Evolutionary conservation across 2,888 invertebrate species (phyloP).

Genomic region (Cheilosia grossa): DNA sequence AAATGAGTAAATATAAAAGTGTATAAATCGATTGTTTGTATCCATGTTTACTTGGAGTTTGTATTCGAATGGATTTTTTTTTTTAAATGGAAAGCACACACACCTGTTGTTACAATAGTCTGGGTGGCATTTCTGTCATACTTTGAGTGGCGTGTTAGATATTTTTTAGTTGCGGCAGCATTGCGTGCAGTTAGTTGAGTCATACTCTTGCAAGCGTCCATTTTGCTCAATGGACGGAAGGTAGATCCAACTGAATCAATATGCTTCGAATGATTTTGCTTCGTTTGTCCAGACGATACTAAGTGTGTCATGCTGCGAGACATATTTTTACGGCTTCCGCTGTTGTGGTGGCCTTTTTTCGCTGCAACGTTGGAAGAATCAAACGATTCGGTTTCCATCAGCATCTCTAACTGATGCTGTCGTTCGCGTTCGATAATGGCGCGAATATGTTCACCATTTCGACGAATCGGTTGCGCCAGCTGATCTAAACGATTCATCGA

Average conservation of each 20-base stretch:
- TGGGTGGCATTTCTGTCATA: conserved; percentile 72
- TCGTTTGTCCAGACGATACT: conserved; percentile 76
- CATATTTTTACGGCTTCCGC: conserved; percentile 83
- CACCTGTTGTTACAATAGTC: conserved; percentile 81
- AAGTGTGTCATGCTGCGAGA: conserved; percentile 90
- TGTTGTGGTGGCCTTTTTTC: conserved; percentile 74
- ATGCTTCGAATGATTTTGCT: conserved; percentile 75
- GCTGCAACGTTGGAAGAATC: conserved; percentile 75
- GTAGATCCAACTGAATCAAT: conserved; percentile 78
- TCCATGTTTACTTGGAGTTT: conserved; percentile 74
- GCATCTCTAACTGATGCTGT: conserved; percentile 81
- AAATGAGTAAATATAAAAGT: conserved; percentile 49
- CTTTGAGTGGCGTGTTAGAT: conserved; percentile 79
- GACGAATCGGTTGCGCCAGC: conserved; percentile 89
- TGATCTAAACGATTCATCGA: conserved; percentile 97
- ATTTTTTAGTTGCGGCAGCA: conserved; percentile 82
- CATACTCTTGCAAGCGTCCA: conserved; percentile 84
- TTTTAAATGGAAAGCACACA: conserved; percentile 77
- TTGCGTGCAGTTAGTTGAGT: conserved; percentile 81
- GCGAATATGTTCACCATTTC: conserved; percentile 83
- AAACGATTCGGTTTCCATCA: conserved; percentile 81
- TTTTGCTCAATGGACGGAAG: conserved; percentile 81
- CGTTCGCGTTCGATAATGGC: conserved; percentile 83
- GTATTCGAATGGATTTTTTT: conserved; percentile 61
- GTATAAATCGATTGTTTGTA: conserved; percentile 58